Conservation (phyloP, 2,797 vertebrate species). For the Thamnophis elegans region DNA sequence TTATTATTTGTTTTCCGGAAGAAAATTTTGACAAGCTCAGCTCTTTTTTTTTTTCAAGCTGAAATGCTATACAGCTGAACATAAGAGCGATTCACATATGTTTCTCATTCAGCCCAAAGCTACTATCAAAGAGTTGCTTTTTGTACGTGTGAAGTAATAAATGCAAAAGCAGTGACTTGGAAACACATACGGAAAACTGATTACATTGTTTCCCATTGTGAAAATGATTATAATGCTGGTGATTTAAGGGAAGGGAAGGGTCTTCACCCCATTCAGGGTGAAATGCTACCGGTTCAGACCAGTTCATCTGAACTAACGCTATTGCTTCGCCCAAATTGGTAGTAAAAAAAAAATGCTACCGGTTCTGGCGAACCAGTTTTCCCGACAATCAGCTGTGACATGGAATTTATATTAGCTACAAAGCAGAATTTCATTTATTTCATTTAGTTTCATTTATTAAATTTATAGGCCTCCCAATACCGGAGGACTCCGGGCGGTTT, state of each 20-base stretch:
- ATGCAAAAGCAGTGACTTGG: background rate
- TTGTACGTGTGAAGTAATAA: slow-evolving; percentile 7
- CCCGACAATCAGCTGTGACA: too few relatives aligned
- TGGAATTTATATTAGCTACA: too few relatives aligned
- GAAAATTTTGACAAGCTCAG: slow-evolving; percentile 18
- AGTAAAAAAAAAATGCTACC: too few relatives aligned
- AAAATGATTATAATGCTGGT: background rate
- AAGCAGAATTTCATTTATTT: too few relatives aligned
- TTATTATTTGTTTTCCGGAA: background rate
- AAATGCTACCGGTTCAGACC: too few relatives aligned
- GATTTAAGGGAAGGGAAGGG: background rate
- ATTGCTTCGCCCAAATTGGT: too few relatives aligned
- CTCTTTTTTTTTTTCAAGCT: slow-evolving; percentile 11
- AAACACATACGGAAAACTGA: slow-evolving; percentile 2
- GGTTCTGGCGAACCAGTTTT: too few relatives aligned
- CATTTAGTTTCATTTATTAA: too few relatives aligned
- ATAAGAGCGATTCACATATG: slow-evolving; percentile 25
- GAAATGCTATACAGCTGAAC: slow-evolving; percentile 1
- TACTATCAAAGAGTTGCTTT: slow-evolving; percentile 3
- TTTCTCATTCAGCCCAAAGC: slow-evolving; percentile 8
- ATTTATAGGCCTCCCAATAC: too few relatives aligned
- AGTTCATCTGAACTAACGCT: too few relatives aligned
- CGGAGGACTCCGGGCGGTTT: too few relatives aligned
- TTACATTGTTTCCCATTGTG: background rate
- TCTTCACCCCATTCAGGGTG: too few relatives aligned